A percentile compares a stretch with the other conserved stretches of the same genome.
phyloP scores from a whole-genome alignment of 2,113 vertebrate genomes.

The Anguilla rostrata region DNA sequence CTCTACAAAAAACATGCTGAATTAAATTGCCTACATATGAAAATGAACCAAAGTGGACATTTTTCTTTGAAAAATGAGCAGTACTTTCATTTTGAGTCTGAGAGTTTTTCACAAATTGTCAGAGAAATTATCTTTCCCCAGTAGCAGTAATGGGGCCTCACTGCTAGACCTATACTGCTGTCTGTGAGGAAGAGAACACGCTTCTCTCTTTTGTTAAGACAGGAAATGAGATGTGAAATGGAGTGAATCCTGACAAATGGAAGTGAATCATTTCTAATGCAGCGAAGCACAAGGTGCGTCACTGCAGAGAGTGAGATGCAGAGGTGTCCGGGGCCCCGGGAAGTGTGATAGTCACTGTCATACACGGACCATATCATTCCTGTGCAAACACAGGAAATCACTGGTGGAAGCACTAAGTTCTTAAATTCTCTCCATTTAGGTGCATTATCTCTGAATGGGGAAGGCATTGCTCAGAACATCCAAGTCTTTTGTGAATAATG shows the following conservation, averaged over 20 bases:
- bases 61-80: not conserved
- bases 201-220: not conserved
- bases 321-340: too few relatives aligned
- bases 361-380: not conserved
- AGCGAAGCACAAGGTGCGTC: not conserved
- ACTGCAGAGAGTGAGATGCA: not conserved
- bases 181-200: too few relatives aligned
- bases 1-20: not conserved
- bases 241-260: not conserved
- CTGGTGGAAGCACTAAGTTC: not conserved
- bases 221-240: not conserved
- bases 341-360: not conserved
- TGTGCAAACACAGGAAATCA: not conserved
- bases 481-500: not conserved
- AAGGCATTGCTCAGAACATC: not conserved
- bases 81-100: not conserved
- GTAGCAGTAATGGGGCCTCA: not conserved
- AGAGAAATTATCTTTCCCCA: constrained; percentile 22
- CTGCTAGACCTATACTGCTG: constrained; percentile 1
- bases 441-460: not conserved
- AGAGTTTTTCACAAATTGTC: not conserved
- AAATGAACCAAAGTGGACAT: not conserved
- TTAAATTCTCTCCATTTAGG: not conserved
- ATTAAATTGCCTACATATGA: not conserved
- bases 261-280: not conserved